A percentile compares a stretch with the other conserved stretches of the same genome.
These are phyloP conservation scores for Eciton burchellii DNA, from an alignment of 1,140 invertebrate species.

Conservation along the genomic window DNA sequence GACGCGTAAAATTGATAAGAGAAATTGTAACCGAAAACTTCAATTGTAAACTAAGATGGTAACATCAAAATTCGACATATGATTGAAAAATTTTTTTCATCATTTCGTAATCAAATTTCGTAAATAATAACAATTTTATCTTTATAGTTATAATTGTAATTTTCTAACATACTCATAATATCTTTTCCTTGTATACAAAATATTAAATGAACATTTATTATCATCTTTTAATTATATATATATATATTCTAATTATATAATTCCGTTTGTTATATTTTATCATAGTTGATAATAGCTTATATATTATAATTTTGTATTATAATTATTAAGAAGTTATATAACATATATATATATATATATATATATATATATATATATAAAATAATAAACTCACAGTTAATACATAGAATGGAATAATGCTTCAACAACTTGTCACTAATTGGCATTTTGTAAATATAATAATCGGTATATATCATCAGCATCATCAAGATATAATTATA, in stretches of 20 bases:
- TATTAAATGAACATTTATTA: constrained; percentile 41
- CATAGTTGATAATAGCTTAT: constrained; percentile 53
- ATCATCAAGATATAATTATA: constrained; percentile 1
- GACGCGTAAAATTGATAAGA: background rate
- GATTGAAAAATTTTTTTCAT: constrained; percentile 36
- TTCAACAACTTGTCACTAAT: background rate
- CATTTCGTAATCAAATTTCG: constrained; percentile 58
- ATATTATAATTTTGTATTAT: constrained; percentile 60
- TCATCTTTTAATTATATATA: constrained; percentile 61
- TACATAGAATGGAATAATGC: constrained; percentile 9
- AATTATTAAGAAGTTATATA: constrained; percentile 19
- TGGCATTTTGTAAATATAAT: constrained; percentile 7
- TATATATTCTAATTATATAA: constrained; percentile 57
- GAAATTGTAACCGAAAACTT: background rate
- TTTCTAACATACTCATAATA: background rate
- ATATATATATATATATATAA: background rate
- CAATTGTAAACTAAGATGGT: background rate
- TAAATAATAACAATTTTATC: constrained; percentile 41
- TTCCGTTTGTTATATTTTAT: constrained; percentile 38
- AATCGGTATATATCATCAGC: background rate
- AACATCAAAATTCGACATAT: background rate
- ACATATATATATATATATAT: constrained; percentile 2
- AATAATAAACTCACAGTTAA: constrained; percentile 14
- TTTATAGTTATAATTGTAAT: too few relatives aligned
- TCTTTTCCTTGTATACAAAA: constrained; percentile 37